Evolutionary conservation across 2,113 vertebrate species (phyloP).

Genomic region (Speoplatyrhinus poulsoni): DNA sequence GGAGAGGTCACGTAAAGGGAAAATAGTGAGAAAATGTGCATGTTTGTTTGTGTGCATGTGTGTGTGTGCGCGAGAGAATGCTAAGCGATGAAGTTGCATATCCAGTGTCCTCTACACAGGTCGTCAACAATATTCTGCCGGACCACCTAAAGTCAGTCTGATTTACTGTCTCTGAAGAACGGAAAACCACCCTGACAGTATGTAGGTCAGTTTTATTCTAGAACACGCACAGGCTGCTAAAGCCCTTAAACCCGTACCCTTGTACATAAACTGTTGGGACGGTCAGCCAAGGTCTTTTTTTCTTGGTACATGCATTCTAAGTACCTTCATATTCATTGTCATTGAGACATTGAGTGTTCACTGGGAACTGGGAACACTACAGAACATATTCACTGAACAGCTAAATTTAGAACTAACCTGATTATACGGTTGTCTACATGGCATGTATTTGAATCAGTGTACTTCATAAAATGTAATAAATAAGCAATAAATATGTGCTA

Average conservation of each 20-base stretch:
- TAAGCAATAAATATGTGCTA: background rate
- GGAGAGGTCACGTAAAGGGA: background rate
- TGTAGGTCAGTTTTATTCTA: slow-evolving; percentile 46
- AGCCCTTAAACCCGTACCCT: slow-evolving; percentile 32
- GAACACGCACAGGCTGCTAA: slow-evolving; percentile 22
- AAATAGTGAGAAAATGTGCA: background rate
- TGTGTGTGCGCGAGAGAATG: background rate
- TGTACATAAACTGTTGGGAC: slow-evolving; percentile 19
- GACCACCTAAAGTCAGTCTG: slow-evolving; percentile 11
- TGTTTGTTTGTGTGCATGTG: background rate
- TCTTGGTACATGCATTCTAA: background rate
- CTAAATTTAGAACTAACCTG: background rate
- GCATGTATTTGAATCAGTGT: background rate
- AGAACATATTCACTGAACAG: background rate
- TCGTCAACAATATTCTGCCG: slow-evolving; percentile 27
- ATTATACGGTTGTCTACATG: too few species aligned
- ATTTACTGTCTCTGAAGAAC: slow-evolving; percentile 22
- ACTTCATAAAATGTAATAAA: background rate
- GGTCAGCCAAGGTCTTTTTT: slow-evolving; percentile 8
- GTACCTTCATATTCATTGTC: too few species aligned
- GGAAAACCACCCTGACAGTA: slow-evolving; percentile 21
- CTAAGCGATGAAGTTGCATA: background rate
- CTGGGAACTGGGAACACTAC: background rate
- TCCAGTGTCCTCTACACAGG: slow-evolving; percentile 7
- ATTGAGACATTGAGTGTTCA: background rate